Evolutionary conservation across 2,797 vertebrate genomes (phyloP).

Genomic region (Trachops cirrhosus): DNA sequence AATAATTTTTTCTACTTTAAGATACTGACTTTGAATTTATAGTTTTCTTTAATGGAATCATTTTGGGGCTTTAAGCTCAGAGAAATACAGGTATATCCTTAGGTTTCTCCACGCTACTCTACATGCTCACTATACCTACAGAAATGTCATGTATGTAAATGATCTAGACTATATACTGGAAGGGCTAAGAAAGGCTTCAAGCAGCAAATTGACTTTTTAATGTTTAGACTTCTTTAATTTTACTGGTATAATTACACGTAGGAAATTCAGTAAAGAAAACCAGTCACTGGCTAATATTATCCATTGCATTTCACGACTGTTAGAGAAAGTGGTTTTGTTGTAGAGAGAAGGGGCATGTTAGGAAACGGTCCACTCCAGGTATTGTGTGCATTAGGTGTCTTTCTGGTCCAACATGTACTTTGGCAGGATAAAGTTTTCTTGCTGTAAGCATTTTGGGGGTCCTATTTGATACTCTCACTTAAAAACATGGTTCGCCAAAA

Average conservation of each 20-base stretch:
- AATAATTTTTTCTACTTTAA: not conserved
- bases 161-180: not conserved
- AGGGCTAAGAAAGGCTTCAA: not conserved
- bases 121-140: not conserved
- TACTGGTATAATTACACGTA: not conserved
- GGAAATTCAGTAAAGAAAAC: constrained; percentile 20
- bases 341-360: not conserved
- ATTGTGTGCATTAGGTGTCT: not conserved
- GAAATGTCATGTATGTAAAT: not conserved
- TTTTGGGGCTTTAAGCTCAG: not conserved
- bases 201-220: not conserved
- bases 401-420: not conserved
- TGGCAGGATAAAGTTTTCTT: not conserved
- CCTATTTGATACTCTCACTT: not conserved
- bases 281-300: not conserved
- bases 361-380: not conserved
- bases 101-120: not conserved
- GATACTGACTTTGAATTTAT: not conserved
- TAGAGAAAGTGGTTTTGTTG: not conserved
- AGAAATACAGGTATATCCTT: not conserved
- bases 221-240: not conserved
- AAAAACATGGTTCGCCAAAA: not conserved
- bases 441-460: not conserved
- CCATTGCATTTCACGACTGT: not conserved
- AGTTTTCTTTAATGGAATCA: not conserved